Evolutionary conservation across 2,797 vertebrate genomes (phyloP), one percentile per base, ranked within the genome.

Genomic region (Discoglossus pictus): DNA sequence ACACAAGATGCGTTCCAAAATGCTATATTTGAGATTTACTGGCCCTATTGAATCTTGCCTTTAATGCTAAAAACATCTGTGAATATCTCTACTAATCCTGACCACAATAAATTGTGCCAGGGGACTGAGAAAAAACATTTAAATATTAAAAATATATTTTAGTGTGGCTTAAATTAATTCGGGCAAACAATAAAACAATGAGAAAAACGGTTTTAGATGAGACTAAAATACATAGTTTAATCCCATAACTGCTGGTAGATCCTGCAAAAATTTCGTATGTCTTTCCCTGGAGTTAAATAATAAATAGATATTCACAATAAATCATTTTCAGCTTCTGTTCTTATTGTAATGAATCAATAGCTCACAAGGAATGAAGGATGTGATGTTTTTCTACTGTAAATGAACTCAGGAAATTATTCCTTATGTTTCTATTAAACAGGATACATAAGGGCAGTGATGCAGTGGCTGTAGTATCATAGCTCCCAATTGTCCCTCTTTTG

Each of bases 1-100:
- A 65, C 52, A 34, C 55, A 62, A 71, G 34, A 72, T 72, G 75
- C 68, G 55, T 75, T 78, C 75, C 36, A 73, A 76, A 66, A 73
- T n/a, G 38, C 36, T 55, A 67, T 68, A 60, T 46, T 66, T 35
- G 25, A 43, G 9, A 64, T 68, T 79, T 74, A 74, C 38, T 74
- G 71, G 66, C 34, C 34, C 38, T 71, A 15, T 46, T 63, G 7
- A 16, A 34, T 18, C 58, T 76, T 54, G 40, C 39, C 61, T 56
- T 51, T 52, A 65, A 76, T 71, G 55, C 27, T 59, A 54, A 65
- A 73, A 61, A 60, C 44, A 75, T 69, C 55, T 50, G 44, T 54
- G 60, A 20, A 24, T 43, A 10, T 40, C 58, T 63, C 63, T 52
- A 3, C 2, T 38, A 7, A 18, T 65, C 15, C 24, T 48, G 25